Evolutionary conservation across 2,113 vertebrate species (phyloP), one percentile per base, ranked within the genome.

Genomic region (Colinus virginianus): DNA sequence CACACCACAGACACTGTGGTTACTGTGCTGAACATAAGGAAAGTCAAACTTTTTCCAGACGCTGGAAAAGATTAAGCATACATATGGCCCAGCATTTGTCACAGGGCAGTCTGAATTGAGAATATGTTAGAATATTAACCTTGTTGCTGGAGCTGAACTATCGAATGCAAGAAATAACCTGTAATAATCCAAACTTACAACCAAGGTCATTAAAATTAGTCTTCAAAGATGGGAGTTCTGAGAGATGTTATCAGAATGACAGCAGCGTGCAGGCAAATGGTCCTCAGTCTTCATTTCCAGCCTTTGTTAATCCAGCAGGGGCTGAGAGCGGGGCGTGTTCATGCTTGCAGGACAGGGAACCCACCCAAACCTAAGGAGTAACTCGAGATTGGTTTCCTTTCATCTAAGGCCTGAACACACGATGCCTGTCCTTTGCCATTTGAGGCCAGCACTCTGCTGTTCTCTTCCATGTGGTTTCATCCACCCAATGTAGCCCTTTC

Each of bases 31-130:
- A 84, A 80, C 58, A 3, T 28, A 53, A 67, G 72, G 72, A 45
- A 88, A 89, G 17, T 25, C 70, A 75, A 66, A 78, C 13, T 74
- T 75, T 70, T 79, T 76, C 89, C 72, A 93, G 81, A 43, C 72
- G 38, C 28, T 91, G 91, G 51, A 76, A 88, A 93, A 93, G 84
- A 82, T 78, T 75, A 66, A 91, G 85, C 46, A 42, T 51, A 67
- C 0, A 4, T 30, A 64, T 51, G 67, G 88, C 28, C 56, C 84
- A 15, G 84, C 36, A 70, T 85, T 86, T 82, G 80, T 88, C 94
- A 86, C 84, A 69, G 72, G 79, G 72, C 72, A 75, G 45, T 59
- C 78, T 92, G 48, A 70, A 66, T 17, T 55, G 78, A 88, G 86
- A 59, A 34, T 61, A 43, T 28, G 71, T 64, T 75, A 78, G 78